Evolutionary conservation across 2,888 invertebrate species (phyloP).

Genomic region (Tridacna gigas): DNA sequence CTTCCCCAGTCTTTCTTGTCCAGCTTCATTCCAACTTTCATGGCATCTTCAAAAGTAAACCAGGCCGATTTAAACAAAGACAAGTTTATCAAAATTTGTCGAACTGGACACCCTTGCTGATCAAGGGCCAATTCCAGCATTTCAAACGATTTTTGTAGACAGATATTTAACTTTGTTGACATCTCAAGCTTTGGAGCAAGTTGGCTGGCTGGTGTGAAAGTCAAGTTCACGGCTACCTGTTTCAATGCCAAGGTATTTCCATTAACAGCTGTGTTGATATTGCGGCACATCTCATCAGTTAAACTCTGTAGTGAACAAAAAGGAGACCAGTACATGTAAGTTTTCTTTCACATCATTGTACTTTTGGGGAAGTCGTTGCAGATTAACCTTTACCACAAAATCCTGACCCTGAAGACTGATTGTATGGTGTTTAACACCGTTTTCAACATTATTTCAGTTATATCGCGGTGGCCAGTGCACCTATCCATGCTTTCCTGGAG

Average conservation of each 20-base stretch:
- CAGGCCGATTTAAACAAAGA: slow-evolving; percentile 21
- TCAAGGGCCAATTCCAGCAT: neutral
- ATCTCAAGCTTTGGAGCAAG: neutral
- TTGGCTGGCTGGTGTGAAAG: slow-evolving; percentile 1
- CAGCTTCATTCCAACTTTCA: neutral
- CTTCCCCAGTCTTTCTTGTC: neutral
- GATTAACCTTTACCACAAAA: neutral
- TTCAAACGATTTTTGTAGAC: neutral
- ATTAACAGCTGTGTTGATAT: slow-evolving; percentile 18
- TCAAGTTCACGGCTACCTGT: slow-evolving; percentile 18
- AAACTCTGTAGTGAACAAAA: slow-evolving; percentile 21
- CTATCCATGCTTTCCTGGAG: too few species aligned
- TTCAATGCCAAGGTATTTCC: slow-evolving; percentile 36
- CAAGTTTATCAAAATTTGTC: slow-evolving; percentile 13
- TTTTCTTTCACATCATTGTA: too few species aligned
- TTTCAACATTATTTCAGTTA: too few species aligned
- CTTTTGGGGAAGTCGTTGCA: too few species aligned
- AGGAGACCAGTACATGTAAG: too few species aligned
- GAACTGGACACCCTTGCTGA: neutral
- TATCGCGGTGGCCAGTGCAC: too few species aligned
- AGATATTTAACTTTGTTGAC: neutral
- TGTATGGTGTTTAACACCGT: too few species aligned
- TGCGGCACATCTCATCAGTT: slow-evolving; percentile 22
- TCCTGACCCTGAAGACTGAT: too few species aligned
- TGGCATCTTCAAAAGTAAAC: slow-evolving; percentile 17